A percentile compares a stretch with the other conserved stretches of the same genome.
Conservation (phyloP, 2,888 invertebrate species). For the Theristus sp. region DNA sequence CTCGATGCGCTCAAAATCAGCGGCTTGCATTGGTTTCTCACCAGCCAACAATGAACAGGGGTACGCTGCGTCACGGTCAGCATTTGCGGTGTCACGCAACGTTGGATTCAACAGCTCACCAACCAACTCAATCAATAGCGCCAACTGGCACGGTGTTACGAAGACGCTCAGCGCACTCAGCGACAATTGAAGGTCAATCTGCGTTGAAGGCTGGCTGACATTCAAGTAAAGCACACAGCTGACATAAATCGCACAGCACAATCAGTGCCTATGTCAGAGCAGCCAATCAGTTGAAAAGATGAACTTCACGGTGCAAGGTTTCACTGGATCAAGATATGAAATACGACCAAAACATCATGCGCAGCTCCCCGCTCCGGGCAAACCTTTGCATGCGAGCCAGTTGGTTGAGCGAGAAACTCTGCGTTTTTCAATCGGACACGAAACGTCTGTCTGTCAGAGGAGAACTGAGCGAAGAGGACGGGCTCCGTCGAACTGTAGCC, state of each 20-base stretch:
- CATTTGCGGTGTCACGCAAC: too few relatives aligned
- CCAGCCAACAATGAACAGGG: background rate
- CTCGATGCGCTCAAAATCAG: constrained; percentile 8
- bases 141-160: constrained; percentile 15
- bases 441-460: constrained; percentile 12
- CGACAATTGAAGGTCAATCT: constrained; percentile 19
- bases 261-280: too few relatives aligned
- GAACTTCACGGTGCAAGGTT: too few relatives aligned
- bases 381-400: background rate
- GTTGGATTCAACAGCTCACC: background rate
- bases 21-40: constrained; percentile 5
- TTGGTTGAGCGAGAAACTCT: background rate
- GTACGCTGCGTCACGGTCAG: too few relatives aligned
- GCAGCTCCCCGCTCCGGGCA: too few relatives aligned
- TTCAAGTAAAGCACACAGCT: too few relatives aligned
- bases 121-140: constrained; percentile 7
- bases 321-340: too few relatives aligned
- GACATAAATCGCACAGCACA: too few relatives aligned
- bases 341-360: background rate
- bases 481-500: constrained; percentile 9
- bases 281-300: too few relatives aligned
- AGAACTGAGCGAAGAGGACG: constrained; percentile 14
- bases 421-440: constrained; percentile 10
- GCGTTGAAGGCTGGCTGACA: too few relatives aligned
- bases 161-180: constrained; percentile 12